phyloP scores from a whole-genome alignment of 1,140 invertebrate species.

The Cydia strobilella region DNA sequence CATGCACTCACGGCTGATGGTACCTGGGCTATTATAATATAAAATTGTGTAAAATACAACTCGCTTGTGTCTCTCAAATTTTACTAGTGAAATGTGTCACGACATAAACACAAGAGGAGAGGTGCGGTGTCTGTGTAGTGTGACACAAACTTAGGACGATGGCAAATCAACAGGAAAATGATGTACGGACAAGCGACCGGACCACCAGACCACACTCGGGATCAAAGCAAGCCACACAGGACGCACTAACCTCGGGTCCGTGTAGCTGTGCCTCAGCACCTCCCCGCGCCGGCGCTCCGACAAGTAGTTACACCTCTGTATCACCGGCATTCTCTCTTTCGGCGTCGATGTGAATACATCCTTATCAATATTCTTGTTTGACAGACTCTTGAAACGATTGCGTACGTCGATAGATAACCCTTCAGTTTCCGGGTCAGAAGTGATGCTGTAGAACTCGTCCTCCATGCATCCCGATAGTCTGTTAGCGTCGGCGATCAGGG shows the following conservation, averaged over 20 bases:
- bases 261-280: constrained; percentile 63
- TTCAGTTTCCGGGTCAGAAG: constrained; percentile 64
- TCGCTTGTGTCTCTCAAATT: too few species aligned
- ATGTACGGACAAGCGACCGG: not conserved
- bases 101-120: too few species aligned
- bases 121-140: too few species aligned
- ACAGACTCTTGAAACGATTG: constrained; percentile 57
- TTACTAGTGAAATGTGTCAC: too few species aligned
- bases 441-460: constrained; percentile 75
- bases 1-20: too few species aligned
- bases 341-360: constrained; percentile 56
- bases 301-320: constrained; percentile 32
- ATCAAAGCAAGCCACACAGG: constrained; percentile 37
- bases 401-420: constrained; percentile 56
- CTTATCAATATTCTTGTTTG: constrained; percentile 55
- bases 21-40: too few species aligned
- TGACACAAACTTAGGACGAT: too few species aligned
- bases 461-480: constrained; percentile 70
- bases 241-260: constrained; percentile 63
- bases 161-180: too few species aligned
- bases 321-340: constrained; percentile 38
- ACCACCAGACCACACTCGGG: constrained; percentile 3
- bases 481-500: constrained; percentile 57
- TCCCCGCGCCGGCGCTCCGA: constrained; percentile 41
- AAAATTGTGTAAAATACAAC: too few species aligned